Base-by-base conservation (phyloP, 2,113 vertebrate species). In the Rhinoderma darwinii region DNA sequence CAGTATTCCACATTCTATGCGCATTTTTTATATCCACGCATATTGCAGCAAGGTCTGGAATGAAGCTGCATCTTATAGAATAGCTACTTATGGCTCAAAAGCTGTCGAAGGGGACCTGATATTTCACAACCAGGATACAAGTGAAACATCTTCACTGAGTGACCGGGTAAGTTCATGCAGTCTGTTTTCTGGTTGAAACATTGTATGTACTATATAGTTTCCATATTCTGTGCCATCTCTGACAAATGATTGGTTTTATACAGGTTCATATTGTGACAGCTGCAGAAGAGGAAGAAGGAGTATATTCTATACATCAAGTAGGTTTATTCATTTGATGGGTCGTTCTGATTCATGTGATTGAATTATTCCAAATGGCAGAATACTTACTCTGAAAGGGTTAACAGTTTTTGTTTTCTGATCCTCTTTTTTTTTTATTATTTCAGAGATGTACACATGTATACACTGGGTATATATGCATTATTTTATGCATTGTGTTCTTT, bases 11-110 rank as follows among this genome's bases (percentile, higher is more conserved):
- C 96, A 98, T 88, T 93, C 95, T 89, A 96, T 95, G 94, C 96
- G 97, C 50, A 91, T 98, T 86, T 97, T 99, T 91, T 99, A 99
- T 35, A 73, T 96, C 63, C 98, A 99, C 4, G 96, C 98, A 15
- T 99, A 98, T 89, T 98, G 96, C 84, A 99, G 98, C 90, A 96
- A 96, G 86, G 89, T 98, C 86, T 99, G 98, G 97, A 99, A 99
- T 8, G 95, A 97, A 78, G 97, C 97, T 0, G 94, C 90, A 0
- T 94, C 95, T 0, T 96, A 95, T 22, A 92, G 98, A 73, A 89
- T 99, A 89, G 85, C 88, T 25, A 91, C 89, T 2, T 95, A 98
- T 14, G 96, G 96, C 27, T 91, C 91, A 22, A 90, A 88, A 75
- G 95, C 94, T 47, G 94, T 96, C 2, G 88, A 92, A 86, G 98